A percentile compares a stretch with the other conserved stretches of the same genome.
These are phyloP conservation scores for Meteorus colon DNA, from an alignment of 2,888 invertebrate species.

Conservation along the genomic window DNA sequence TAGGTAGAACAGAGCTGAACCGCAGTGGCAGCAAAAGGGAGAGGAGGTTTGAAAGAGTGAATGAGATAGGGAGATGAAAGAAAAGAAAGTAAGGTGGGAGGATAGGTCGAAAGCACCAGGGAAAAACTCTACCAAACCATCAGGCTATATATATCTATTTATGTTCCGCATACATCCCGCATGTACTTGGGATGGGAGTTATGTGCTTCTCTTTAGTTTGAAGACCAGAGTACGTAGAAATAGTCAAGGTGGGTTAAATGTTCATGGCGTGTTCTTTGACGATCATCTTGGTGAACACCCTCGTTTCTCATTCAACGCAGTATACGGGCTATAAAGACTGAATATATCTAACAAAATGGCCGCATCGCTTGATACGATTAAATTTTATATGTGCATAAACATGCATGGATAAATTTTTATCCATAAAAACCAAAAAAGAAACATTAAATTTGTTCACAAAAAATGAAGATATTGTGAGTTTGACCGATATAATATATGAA, in stretches of 20 bases:
- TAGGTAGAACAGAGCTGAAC: background rate
- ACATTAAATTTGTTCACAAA: slow-evolving; percentile 15
- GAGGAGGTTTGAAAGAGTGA: slow-evolving; percentile 28
- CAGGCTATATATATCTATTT: slow-evolving; percentile 40
- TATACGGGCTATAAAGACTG: slow-evolving; percentile 32
- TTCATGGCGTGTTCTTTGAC: slow-evolving; percentile 41
- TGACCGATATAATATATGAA: background rate
- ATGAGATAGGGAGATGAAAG: slow-evolving; percentile 21
- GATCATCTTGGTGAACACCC: slow-evolving; percentile 44
- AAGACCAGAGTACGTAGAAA: background rate
- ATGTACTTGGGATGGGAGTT: slow-evolving; percentile 42
- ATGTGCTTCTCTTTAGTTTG: slow-evolving; percentile 40
- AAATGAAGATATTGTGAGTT: background rate
- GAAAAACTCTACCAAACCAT: slow-evolving; percentile 25
- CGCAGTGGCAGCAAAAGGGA: slow-evolving; percentile 31
- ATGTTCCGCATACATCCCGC: slow-evolving; percentile 54
- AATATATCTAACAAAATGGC: slow-evolving; percentile 20
- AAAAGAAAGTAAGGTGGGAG: slow-evolving; percentile 5
- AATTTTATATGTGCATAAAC: slow-evolving; percentile 13
- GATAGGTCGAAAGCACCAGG: slow-evolving; percentile 30
- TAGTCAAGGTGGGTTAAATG: slow-evolving; percentile 34
- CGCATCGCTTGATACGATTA: background rate
- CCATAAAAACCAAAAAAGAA: background rate
- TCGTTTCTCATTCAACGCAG: slow-evolving; percentile 38
- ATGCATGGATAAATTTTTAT: background rate